Evolutionary conservation across 2,888 invertebrate genomes (phyloP).

Genomic region (Dinocampus coccinellae): DNA sequence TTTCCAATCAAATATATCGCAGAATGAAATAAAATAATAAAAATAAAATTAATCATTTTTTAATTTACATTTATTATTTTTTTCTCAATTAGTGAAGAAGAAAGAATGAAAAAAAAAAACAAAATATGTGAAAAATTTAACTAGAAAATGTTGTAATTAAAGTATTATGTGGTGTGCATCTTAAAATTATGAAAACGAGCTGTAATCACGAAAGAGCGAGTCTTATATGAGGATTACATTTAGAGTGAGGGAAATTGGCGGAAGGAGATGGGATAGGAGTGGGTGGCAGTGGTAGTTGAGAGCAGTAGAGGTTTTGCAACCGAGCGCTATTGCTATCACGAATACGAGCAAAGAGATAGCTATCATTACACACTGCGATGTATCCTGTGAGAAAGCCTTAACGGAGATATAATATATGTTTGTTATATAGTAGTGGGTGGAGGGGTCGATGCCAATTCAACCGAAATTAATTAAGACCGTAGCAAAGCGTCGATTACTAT

Average conservation of each 20-base stretch:
- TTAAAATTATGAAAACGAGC: slow-evolving; percentile 5
- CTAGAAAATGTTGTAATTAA: slow-evolving; percentile 5
- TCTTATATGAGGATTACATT: no score
- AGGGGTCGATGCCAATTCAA: slow-evolving; percentile 48
- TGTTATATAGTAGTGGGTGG: slow-evolving; percentile 26
- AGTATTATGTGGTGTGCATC: neutral
- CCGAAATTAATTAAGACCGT: slow-evolving; percentile 58
- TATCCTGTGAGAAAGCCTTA: slow-evolving; percentile 29
- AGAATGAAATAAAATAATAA: no score
- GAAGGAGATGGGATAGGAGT: no score
- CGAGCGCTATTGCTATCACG: slow-evolving; percentile 31
- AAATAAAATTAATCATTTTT: no score
- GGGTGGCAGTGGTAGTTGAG: neutral
- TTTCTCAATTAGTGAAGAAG: no score
- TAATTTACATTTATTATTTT: no score
- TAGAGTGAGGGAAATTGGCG: no score
- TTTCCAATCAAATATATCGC: no score
- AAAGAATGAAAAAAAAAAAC: slow-evolving; percentile 3
- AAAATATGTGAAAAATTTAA: neutral
- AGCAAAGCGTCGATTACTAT: slow-evolving; percentile 55
- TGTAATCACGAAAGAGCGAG: slow-evolving; percentile 17
- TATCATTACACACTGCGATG: slow-evolving; percentile 35
- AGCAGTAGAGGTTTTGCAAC: slow-evolving; percentile 13
- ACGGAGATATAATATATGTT: slow-evolving; percentile 52
- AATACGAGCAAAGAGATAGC: slow-evolving; percentile 43